A percentile compares a stretch with the other conserved stretches of the same genome.
These are phyloP conservation scores for Netelia virgata DNA, from an alignment of 2,888 invertebrate species.

Conservation along the genomic window DNA sequence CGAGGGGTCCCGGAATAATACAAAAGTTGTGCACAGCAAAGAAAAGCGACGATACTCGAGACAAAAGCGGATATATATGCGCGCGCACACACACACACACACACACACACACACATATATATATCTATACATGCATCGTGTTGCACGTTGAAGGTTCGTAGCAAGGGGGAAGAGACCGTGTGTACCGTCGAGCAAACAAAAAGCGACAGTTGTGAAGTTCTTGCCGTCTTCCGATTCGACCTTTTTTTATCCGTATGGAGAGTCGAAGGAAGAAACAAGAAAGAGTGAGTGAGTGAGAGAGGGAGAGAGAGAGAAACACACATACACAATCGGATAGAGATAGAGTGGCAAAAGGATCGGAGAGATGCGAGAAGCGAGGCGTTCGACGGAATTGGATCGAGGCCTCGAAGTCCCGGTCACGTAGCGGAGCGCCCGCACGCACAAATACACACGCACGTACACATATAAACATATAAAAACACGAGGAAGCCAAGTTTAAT, in stretches of 20 bases:
- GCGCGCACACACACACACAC: not conserved
- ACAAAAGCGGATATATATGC: not conserved
- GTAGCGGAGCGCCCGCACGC: constrained; percentile 29
- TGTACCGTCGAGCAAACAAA: constrained; percentile 49
- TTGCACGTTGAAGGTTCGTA: not conserved
- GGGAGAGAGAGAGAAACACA: not conserved
- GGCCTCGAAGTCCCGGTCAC: constrained; percentile 56
- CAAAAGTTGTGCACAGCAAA: not conserved
- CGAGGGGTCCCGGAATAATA: constrained; percentile 18
- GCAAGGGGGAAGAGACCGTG: not conserved
- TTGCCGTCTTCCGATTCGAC: not conserved
- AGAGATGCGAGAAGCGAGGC: constrained; percentile 15
- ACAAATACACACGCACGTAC: not conserved
- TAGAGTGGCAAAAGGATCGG: not conserved
- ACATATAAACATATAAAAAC: not conserved
- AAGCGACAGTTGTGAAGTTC: not conserved
- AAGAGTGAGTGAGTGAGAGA: too few species aligned
- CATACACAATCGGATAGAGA: not conserved
- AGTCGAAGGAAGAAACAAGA: not conserved
- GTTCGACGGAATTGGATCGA: constrained; percentile 68
- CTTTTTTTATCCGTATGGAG: not conserved
- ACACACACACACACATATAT: not conserved
- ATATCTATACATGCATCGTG: not conserved
- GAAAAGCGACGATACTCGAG: not conserved
- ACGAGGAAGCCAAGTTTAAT: constrained; percentile 34